These are phyloP conservation scores for Stichopus horrens DNA, from an alignment of 53 echinoderm and acorn worm genomes.

Conservation along the genomic window DNA sequence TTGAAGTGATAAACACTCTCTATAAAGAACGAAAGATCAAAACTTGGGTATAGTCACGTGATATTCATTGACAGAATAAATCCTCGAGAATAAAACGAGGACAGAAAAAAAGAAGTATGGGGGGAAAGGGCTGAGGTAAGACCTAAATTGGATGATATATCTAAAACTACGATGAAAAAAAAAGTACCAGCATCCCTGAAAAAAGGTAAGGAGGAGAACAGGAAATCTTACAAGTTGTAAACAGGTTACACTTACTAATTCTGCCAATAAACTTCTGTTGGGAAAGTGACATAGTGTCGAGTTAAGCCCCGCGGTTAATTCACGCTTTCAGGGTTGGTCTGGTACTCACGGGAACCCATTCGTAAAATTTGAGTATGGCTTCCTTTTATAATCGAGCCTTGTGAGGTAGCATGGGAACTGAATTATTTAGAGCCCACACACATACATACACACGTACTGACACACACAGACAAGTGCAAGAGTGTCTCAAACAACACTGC, in stretches of 20 bases:
- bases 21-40: too few relatives aligned
- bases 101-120: neutral
- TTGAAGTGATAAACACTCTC: too few relatives aligned
- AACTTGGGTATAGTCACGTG: too few relatives aligned
- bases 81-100: neutral
- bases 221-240: slow-evolving; percentile 32
- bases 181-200: neutral
- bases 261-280: neutral
- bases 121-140: neutral
- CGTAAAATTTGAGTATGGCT: neutral
- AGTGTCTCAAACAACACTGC: neutral
- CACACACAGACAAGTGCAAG: neutral
- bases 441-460: neutral
- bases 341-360: neutral
- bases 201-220: neutral
- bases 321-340: slow-evolving; percentile 8
- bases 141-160: neutral
- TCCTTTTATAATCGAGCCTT: neutral
- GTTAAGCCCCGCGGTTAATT: slow-evolving; percentile 28
- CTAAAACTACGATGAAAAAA: neutral
- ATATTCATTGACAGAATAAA: neutral
- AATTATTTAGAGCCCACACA: neutral
- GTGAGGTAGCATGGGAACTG: slow-evolving; percentile 22
- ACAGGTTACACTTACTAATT: slow-evolving; percentile 22
- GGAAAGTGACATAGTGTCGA: neutral